phyloP scores from a whole-genome alignment of 2,888 invertebrate species.

The Geophilus truncorum region DNA sequence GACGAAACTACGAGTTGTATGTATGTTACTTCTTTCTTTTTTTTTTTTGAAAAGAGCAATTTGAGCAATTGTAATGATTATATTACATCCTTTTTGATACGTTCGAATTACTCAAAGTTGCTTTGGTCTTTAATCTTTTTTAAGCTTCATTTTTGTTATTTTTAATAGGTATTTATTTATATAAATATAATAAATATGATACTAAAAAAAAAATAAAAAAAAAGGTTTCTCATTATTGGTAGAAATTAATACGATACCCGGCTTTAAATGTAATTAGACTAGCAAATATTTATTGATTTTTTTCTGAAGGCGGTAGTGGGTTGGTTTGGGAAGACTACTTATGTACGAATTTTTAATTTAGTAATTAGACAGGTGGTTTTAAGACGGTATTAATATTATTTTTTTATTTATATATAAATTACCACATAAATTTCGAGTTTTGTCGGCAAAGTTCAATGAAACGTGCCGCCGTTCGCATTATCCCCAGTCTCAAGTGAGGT shows the following conservation, averaged over 20 bases:
- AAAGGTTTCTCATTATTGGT: neutral
- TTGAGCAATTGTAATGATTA: conserved; percentile 15
- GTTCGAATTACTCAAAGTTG: neutral
- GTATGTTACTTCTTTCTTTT: neutral
- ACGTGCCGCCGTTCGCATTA: conserved; percentile 10
- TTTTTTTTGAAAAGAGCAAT: neutral
- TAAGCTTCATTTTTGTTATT: neutral
- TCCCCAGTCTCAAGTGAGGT: neutral
- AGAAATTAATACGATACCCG: neutral
- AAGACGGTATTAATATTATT: neutral
- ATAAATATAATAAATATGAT: neutral
- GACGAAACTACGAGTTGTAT: neutral
- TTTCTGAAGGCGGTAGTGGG: too few relatives aligned
- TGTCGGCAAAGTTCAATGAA: conserved; percentile 21
- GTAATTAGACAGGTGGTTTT: conserved; percentile 4
- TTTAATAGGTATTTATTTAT: neutral
- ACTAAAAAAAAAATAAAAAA: neutral
- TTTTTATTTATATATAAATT: neutral
- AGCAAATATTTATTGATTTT: neutral
- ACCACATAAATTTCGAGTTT: conserved; percentile 13
- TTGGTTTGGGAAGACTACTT: neutral
- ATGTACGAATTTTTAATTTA: conserved; percentile 3
- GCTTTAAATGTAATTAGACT: neutral
- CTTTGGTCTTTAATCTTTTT: neutral
- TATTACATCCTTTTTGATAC: conserved; percentile 15